Base-by-base conservation (phyloP, 1,140 invertebrate genomes). In the Aradophagus sp. region DNA sequence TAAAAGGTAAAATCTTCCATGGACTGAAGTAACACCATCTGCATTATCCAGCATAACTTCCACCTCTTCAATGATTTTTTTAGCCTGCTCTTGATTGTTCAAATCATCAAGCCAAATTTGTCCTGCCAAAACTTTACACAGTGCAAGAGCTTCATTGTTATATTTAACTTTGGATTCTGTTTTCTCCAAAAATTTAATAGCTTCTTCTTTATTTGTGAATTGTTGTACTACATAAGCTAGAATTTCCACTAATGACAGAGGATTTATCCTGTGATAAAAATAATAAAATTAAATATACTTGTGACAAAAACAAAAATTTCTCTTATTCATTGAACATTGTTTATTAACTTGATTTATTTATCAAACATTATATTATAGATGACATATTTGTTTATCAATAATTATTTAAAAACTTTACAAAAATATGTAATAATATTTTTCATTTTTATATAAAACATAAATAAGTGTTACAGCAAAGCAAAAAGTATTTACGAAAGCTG, bases 1-100 rank as follows among this genome's bases (percentile, higher is more conserved):
- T 17, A 99, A 87, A 63, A 97, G 91, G 81, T 99, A 99, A 84
- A 96, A 99, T 75, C 96, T 89, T 8, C 95, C 95, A 84, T 99
- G 97, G 5, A 99, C 96, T 1, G 94, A 86, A 0, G 96, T 97
- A 2, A 99, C 91, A 20, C 96, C 96, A 83, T 97, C 94, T 0
- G 95, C 90, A 70, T 93, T 91, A 79, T 98, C 94, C 6, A 99
- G 84, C 31, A 95, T 90, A 32, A 89, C 88, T 78, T 97, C 93
- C 27, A 97, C 89, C 77, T 97, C 92, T 76, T 97, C 96, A 45
- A 99, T 94, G 11, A 98, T 91, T 80, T 92, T 92, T 87, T 96
- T 96, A 0, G 94, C 91, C 32, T 89, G 88, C 31, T 92, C 92
- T 68, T 95, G 87, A 82, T 98, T 92, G 48, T 93, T 92, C 0